Base-by-base conservation (phyloP, 2,888 invertebrate species). In the Eupithecia centaureata region DNA sequence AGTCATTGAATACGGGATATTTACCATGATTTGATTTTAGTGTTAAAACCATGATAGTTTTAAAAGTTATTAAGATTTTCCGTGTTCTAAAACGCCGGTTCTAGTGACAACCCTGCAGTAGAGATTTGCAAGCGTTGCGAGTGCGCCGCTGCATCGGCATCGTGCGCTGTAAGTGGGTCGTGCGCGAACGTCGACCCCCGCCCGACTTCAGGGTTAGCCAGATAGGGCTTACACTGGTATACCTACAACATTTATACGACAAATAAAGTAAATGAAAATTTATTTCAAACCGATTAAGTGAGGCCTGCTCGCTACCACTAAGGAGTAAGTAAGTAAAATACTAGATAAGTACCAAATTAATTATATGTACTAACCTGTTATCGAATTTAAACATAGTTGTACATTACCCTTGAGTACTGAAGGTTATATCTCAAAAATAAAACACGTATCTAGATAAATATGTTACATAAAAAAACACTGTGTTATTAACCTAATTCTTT, bases 181-280 rank as follows among this genome's bases (percentile, higher is more conserved):
- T 77, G 84, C 79, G 88, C 87, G 93, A 82, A 82, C 92, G 82
- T 87, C 86, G 92, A 92, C 90, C 91, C 87, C 87, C 89, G 90
- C 79, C 86, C 90, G 89, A 83, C 89, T 89, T 92, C 93, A 93
- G 90, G 93, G 93, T 91, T 92, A 92, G 82, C 75, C 72, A 30
- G 56, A 32, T 79, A 81, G 80, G 76, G 81, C 68, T 80, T 70
- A 42, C 67, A 73, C 69, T n/a, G 10, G 18, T 12, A 47, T 22
- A 47, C 47, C 47, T 47, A 22, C 47, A 22, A 47, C 3, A 22
- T 22, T 47, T 4, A 4, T 22, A 47, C 4, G 47, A 22, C 10
- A 38, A 18, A 18, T 42, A 8, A 8, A 42, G 5, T 10, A 18
- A 18, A 22, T 22, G 3, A 47, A 22, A 18, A 47, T 47, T 18